A percentile compares a stretch with the other conserved stretches of the same genome.
Evolutionary conservation across 2,113 vertebrate species (phyloP).

Genomic region (Sinocyclocheilus maitianheensis): DNA sequence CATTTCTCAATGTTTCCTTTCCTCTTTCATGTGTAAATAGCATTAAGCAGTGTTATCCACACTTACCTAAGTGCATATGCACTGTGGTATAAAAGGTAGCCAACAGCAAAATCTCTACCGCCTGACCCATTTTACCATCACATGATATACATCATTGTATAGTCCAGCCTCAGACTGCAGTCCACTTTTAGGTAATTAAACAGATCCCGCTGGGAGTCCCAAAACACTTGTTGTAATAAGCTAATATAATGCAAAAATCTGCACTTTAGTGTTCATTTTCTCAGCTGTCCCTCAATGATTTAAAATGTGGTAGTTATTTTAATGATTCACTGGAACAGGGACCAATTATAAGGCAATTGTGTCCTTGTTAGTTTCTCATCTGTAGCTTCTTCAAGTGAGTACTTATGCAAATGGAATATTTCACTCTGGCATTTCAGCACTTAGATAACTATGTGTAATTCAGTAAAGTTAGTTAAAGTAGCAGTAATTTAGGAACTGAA

Average conservation of each 20-base stretch:
- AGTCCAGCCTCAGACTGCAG: neutral
- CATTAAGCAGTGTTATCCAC: neutral
- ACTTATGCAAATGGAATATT: neutral
- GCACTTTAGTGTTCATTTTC: neutral
- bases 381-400: neutral
- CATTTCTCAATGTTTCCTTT: neutral
- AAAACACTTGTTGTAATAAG: conserved; percentile 9
- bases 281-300: conserved; percentile 1
- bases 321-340: neutral
- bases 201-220: neutral
- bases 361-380: neutral
- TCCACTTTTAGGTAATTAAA: neutral
- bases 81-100: neutral
- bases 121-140: neutral
- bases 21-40: too few species aligned
- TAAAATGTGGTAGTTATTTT: conserved; percentile 7
- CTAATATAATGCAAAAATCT: neutral
- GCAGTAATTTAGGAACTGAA: neutral
- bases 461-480: neutral
- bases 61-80: neutral
- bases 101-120: neutral
- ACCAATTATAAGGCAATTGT: neutral
- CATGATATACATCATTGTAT: neutral
- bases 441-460: neutral
- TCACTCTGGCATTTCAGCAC: neutral